Base-by-base conservation (phyloP, 2,888 invertebrate genomes). In the Drosophila bunnanda region DNA sequence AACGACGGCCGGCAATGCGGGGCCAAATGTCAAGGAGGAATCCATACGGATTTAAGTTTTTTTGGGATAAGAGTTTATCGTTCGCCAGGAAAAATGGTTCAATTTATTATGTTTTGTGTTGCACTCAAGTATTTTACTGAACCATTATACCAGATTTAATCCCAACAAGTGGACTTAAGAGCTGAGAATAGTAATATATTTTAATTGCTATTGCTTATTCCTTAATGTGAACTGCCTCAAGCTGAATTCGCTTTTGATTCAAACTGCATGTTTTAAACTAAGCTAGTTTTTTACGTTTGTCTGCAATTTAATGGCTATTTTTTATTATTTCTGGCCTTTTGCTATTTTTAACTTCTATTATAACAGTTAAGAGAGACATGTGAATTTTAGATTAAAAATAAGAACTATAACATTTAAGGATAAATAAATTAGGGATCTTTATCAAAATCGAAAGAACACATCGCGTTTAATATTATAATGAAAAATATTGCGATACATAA, bases 21-120 rank as follows among this genome's bases (percentile, higher is more conserved):
- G 79, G 2, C 28, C 84, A 7, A 77, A 53, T 17, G 46, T 78
- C 6, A 91, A 92, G 56, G 91, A 91, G 12, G 91, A 92, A 58
- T 65, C 87, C 0, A 61, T 81, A 30, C 71, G 78, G 0, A 88
- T 53, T 75, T 61, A 81, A 80, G 2, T n/a, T 8, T 2, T 13
- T 4, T 12, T 12, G 4, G 2, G 2, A n/a, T n/a, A n/a, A n/a
- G 12, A 10, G 28, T 7, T 28, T 6, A 1, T 8, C 36, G n/a
- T 50, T 50, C 17, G 22, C 2, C 2, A 15, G 5, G 36, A 36
- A 36, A 15, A 13, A 13, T 12, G 12, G 32, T 12, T 34, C 12
- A 34, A 34, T 34, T 13, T 17, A 15, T 50, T 6, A 28, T 22
- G 38, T 54, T 39, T 38, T 13, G 13, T 30, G n/a, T 30, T 36